Evolutionary conservation across 92 coral and sea anemone species (phyloP), one percentile per base, ranked within the genome.

Genomic region (Scolanthus callimorphus): DNA sequence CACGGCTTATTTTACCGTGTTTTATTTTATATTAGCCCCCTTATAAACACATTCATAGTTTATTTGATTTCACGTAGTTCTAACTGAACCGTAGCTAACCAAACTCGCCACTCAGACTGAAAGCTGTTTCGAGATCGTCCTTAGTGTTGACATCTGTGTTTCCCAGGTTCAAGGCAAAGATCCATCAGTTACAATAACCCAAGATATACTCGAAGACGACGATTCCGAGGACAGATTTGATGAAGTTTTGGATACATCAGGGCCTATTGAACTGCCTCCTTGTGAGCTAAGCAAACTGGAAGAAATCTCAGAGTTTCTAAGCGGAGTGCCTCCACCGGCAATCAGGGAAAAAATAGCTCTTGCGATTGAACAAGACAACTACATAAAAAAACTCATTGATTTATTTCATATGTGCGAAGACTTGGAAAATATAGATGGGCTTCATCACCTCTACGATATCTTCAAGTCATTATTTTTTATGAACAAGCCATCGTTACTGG

Each of bases 381-480:
- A 94, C 66, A 84, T 94, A 31, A 94, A 81, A 57, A 82, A 88
- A 60, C 73, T 94, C 57, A 60, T 88, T 55, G 99, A 94, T 71
- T 27, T 94, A 39, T 94, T 94, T 77, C 99, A 88, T 37, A 94
- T 94, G 90, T 94, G 99, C 60, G 99, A 94, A 58, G 99, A 94
- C 73, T 79, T 94, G 63, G 96, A 94, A 39, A 88, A 94, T 78
- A 31, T 78, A 25, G 99, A 94, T n/a, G 99, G 96, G 47, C 94
- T 94, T 9, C 84, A 81, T 62, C 85, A 88, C 60, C 60, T 94
- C 64, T 94, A 80, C 51, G 96, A 94, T 56, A 94, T 94, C 78
- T 86, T 94, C 31, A 94, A 94, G 70, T 83, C 99, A 20, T 61
- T 94, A 76, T 88, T 94, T 77, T 74, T 88, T 27, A 79, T 94